These are phyloP conservation scores for Callaeas wilsoni DNA, from an alignment of 2,113 vertebrate species.

Conservation along the genomic window DNA sequence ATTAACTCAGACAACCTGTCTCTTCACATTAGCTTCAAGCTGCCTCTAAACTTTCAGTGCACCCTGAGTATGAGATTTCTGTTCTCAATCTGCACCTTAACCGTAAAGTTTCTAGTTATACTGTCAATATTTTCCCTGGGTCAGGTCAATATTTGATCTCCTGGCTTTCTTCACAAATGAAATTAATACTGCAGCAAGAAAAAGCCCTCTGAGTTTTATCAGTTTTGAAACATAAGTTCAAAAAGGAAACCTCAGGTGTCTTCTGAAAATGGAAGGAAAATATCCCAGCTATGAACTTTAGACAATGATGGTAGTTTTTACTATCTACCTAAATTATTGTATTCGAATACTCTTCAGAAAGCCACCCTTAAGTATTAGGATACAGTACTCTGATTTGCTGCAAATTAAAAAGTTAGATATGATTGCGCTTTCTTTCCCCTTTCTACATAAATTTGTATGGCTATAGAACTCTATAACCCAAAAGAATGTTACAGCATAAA, in stretches of 20 bases:
- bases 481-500: neutral
- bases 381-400: neutral
- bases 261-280: neutral
- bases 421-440: neutral
- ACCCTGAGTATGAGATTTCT: neutral
- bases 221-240: neutral
- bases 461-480: neutral
- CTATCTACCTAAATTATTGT: neutral
- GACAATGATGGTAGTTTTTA: neutral
- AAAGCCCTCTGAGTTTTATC: neutral
- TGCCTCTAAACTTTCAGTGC: neutral
- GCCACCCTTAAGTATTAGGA: neutral
- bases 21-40: neutral
- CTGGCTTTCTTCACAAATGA: neutral
- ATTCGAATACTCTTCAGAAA: neutral
- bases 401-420: neutral
- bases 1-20: constrained; percentile 9
- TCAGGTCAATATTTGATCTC: constrained; percentile 32
- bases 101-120: neutral
- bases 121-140: constrained; percentile 16
- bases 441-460: neutral
- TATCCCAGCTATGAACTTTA: neutral
- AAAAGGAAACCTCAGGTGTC: neutral
- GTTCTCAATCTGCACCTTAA: neutral
- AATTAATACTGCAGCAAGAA: neutral